A percentile compares a stretch with the other conserved stretches of the same genome.
phyloP scores from a whole-genome alignment of 1,140 invertebrate genomes.

The Bombus haemorrhoidalis region DNA sequence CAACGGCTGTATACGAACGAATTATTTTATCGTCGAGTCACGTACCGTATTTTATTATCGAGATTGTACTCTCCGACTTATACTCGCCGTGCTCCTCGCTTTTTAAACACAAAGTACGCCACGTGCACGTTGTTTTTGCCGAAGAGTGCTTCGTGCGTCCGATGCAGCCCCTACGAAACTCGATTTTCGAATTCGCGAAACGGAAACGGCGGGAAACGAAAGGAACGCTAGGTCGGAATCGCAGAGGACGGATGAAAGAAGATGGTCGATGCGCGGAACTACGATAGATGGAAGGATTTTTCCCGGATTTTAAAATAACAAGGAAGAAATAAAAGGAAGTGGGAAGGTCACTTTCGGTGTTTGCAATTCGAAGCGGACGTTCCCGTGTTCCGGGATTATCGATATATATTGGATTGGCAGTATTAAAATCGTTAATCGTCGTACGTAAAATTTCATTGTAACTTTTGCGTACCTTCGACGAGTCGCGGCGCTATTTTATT shows the following conservation, averaged over 20 bases:
- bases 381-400: background rate
- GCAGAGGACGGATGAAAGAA: background rate
- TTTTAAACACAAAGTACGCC: background rate
- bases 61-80: background rate
- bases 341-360: background rate
- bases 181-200: background rate
- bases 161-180: background rate
- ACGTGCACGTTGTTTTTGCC: background rate
- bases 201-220: background rate
- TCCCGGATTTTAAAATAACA: no score
- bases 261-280: background rate
- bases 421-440: no score
- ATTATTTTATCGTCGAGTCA: background rate
- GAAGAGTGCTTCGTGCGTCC: background rate
- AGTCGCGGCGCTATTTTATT: background rate
- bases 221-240: background rate
- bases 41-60: background rate
- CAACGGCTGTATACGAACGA: no score
- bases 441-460: no score
- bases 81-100: no score
- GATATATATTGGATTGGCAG: fast-evolving
- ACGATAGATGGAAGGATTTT: background rate
- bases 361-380: background rate
- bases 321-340: no score
- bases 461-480: background rate